These are phyloP conservation scores for Nansenia antarctica DNA, from an alignment of 2,113 vertebrate species.

Conservation along the genomic window DNA sequence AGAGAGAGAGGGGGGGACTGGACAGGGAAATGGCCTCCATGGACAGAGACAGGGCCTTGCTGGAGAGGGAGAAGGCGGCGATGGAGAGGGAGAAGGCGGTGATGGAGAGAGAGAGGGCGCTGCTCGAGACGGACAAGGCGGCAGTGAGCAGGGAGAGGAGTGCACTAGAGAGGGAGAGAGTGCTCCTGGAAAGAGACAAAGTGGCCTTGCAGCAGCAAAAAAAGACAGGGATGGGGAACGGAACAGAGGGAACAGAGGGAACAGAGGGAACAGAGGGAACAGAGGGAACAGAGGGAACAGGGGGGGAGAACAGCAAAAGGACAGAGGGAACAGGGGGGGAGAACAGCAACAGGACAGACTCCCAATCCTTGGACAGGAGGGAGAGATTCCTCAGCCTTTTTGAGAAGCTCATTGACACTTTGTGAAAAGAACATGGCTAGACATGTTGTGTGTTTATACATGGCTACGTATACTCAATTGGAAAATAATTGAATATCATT, in stretches of 20 bases:
- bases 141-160: too few species aligned
- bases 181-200: too few species aligned
- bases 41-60: slow-evolving; percentile 59
- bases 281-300: too few species aligned
- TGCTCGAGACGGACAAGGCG: slow-evolving; percentile 6
- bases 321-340: slow-evolving; percentile 10
- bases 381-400: slow-evolving; percentile 64
- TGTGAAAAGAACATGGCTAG: slow-evolving; percentile 49
- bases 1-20: slow-evolving; percentile 48
- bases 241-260: slow-evolving; percentile 16
- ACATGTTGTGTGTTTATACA: not conserved
- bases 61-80: slow-evolving; percentile 58
- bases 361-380: slow-evolving; percentile 48
- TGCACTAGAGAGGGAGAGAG: too few species aligned
- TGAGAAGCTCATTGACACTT: slow-evolving; percentile 65
- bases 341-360: too few species aligned
- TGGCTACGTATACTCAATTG: not conserved
- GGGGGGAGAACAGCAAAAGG: not conserved
- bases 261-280: too few species aligned
- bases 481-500: not conserved
- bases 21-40: slow-evolving; percentile 64
- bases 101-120: slow-evolving; percentile 30
- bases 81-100: slow-evolving; percentile 38
- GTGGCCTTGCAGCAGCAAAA: too few species aligned
- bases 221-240: too few species aligned